Evolutionary conservation across 2,113 vertebrate genomes (phyloP).

Genomic region (Rhinolophus sinicus): DNA sequence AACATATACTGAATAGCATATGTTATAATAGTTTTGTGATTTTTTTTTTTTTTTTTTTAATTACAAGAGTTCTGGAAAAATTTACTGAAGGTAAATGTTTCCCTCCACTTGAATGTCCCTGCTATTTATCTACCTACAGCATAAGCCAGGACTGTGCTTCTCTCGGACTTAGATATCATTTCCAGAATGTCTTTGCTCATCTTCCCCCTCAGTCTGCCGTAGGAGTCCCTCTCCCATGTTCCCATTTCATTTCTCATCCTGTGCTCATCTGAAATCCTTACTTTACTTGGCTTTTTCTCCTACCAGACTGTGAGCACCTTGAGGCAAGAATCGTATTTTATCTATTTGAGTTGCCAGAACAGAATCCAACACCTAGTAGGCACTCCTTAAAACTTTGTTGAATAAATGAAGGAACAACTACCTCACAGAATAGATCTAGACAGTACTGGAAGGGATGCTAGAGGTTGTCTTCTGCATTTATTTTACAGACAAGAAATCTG

Average conservation of each 20-base stretch:
- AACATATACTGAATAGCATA: too few species aligned
- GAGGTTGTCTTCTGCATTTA: not conserved
- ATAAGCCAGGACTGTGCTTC: too few species aligned
- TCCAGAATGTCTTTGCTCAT: fast-evolving
- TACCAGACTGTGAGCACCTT: not conserved
- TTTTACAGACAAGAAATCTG: not conserved
- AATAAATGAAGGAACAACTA: too few species aligned
- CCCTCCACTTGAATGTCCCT: not conserved
- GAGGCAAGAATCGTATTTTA: not conserved
- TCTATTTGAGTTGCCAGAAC: not conserved
- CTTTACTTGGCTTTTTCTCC: not conserved
- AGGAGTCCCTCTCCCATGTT: too few species aligned
- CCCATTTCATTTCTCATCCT: not conserved
- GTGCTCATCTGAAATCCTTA: not conserved
- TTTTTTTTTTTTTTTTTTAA: not conserved
- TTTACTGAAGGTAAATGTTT: not conserved
- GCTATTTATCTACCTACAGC: fast-evolving
- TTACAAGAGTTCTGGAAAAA: not conserved
- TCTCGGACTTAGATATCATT: not conserved
- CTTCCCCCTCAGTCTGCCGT: too few species aligned
- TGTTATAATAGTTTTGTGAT: not conserved
- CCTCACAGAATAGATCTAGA: not conserved
- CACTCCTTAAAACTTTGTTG: not conserved
- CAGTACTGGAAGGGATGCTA: fast-evolving
- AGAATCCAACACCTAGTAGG: fast-evolving